These are phyloP conservation scores for Periophthalmus modestus DNA, from an alignment of 2,113 vertebrate genomes.

Conservation along the genomic window DNA sequence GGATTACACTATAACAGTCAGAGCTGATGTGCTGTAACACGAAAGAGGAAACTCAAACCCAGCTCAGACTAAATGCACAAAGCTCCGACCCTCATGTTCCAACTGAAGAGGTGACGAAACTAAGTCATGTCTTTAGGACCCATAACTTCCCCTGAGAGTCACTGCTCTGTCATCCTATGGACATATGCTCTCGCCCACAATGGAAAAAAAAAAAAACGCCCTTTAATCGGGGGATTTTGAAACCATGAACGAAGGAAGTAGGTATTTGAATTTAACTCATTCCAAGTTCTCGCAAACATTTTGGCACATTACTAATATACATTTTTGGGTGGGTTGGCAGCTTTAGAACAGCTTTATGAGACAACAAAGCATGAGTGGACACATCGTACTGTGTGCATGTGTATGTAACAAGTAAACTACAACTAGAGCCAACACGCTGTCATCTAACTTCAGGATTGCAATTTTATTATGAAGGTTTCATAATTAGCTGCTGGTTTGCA, in stretches of 20 bases:
- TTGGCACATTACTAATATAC: no score
- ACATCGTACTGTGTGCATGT: no score
- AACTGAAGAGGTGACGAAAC: conserved; percentile 29
- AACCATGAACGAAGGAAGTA: not conserved
- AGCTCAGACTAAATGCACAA: not conserved
- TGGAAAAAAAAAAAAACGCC: not conserved
- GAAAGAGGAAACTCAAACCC: not conserved
- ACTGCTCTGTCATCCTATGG: conserved; percentile 24
- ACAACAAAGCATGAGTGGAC: no score
- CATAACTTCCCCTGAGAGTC: conserved; percentile 31
- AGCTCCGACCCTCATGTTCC: not conserved
- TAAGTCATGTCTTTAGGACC: conserved; percentile 14
- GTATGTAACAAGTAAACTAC: no score
- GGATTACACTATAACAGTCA: conserved; percentile 12
- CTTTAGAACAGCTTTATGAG: no score
- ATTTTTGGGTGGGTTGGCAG: no score
- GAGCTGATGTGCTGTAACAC: conserved; percentile 14
- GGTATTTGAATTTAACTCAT: no score
- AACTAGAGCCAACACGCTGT: no score
- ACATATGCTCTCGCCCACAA: conserved; percentile 12
- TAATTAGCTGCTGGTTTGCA: no score
- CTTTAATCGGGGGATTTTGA: not conserved
- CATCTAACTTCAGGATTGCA: no score
- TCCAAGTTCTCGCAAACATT: no score
- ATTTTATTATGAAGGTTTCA: no score